Base-by-base conservation (phyloP, 92 coral and sea anemone genomes). In the Porites cylindrica region DNA sequence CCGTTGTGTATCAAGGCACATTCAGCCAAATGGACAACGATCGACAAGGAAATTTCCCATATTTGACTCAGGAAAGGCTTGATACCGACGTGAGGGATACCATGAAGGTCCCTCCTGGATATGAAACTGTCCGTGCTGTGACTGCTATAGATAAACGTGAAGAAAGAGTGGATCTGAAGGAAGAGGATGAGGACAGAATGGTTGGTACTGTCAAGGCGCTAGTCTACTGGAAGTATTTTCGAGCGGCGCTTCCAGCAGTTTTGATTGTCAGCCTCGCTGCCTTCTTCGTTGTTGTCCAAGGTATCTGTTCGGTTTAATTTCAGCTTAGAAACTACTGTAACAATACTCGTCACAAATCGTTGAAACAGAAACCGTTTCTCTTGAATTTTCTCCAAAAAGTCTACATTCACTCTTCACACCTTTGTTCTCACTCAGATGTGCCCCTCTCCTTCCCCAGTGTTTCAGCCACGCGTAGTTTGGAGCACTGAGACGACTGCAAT, bases 121-220 rank as follows among this genome's bases (percentile, higher is more conserved):
- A 20, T 16, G 26, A 21, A 20, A 16, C n/a, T 6, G 1, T 9
- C 17, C 18, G 1, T 6, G 13, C 62, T 0, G 14, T 3, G 26
- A n/a, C 1, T 51, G 43, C 38, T 8, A 61, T 38, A 13, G 23
- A 74, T 3, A 20, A 51, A 6, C 16, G 12, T 1, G 17, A 9
- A 38, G 63, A 10, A 52, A 74, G 78, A 12, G 17, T 74, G 38
- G 78, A 74, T 74, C 61, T 74, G 18, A 12, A 19, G 52, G 78
- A 74, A 2, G 78, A 74, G 18, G 38, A 74, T 5, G 84, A 80
- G 13, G 84, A 80, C 51, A 80, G 84, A 67, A 66, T 80, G 64
- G 50, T 80, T 17, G 14, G 78, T 51, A 51, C 78, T 10, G 78
- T 74, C 1, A 74, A 52, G 38, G 51, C 32, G 62, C 10, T 7